These are phyloP conservation scores for Amblyopsis rosae DNA, from an alignment of 2,113 vertebrate genomes.

Conservation along the genomic window DNA sequence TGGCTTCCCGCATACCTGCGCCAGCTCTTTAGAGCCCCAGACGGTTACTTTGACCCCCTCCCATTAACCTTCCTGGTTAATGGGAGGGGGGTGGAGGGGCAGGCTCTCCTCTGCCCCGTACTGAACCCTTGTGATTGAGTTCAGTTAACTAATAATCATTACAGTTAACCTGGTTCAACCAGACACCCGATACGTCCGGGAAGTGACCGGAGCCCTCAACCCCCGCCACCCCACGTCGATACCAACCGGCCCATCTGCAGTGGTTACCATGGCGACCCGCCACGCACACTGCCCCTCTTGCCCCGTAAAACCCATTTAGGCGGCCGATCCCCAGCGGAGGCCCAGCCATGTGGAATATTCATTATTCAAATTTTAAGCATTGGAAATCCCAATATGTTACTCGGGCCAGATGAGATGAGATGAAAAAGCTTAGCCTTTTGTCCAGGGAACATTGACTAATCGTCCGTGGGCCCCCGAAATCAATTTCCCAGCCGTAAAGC, in stretches of 20 bases:
- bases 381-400: conserved; percentile 75
- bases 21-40: conserved; percentile 49
- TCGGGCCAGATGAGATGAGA: conserved; percentile 75
- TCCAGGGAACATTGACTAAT: conserved; percentile 75
- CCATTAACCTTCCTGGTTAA: conserved; percentile 24
- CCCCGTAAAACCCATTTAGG: conserved; percentile 73
- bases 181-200: conserved; percentile 62
- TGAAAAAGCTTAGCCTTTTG: conserved; percentile 76
- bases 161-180: conserved; percentile 55
- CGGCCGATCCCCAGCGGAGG: conserved; percentile 34
- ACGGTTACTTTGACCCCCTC: conserved; percentile 43
- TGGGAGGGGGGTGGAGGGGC: conserved; percentile 14
- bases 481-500: conserved; percentile 72
- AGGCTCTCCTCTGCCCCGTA: conserved; percentile 41
- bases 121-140: conserved; percentile 67
- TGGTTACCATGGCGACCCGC: conserved; percentile 62
- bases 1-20: conserved; percentile 57
- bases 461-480: conserved; percentile 66
- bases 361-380: conserved; percentile 78
- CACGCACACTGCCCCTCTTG: conserved; percentile 57
- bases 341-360: conserved; percentile 65
- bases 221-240: conserved; percentile 65
- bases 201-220: conserved; percentile 61
- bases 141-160: conserved; percentile 76
- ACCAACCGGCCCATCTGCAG: conserved; percentile 63